Percentiles rank a stretch among this genome's conserved stretches.
phyloP scores from a whole-genome alignment of 2,113 vertebrate genomes.

The Cettia cetti region DNA sequence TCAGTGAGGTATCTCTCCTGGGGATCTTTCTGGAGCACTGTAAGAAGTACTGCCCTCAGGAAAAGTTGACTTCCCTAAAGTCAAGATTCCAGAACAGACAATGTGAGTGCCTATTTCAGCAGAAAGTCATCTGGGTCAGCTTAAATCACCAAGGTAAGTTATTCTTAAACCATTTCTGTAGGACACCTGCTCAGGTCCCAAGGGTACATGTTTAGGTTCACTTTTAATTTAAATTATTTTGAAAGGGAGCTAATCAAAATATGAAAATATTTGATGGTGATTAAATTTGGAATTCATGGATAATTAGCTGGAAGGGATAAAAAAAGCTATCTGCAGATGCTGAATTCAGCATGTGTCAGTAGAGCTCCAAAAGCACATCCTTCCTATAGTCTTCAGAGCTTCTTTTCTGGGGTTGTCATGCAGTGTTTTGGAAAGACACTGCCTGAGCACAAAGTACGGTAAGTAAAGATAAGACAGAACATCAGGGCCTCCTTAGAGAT shows the following conservation, averaged over 20 bases:
- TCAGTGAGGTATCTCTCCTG: not conserved
- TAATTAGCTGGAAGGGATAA: not conserved
- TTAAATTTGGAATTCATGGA: constrained; percentile 12
- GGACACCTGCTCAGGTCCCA: not conserved
- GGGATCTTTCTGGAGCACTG: not conserved
- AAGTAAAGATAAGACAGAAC: not conserved
- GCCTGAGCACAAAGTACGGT: not conserved
- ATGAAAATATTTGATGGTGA: constrained; percentile 21
- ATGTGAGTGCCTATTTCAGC: not conserved
- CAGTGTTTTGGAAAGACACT: not conserved
- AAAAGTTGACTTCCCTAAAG: not conserved
- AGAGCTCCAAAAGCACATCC: not conserved
- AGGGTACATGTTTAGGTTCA: not conserved
- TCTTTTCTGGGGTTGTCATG: not conserved
- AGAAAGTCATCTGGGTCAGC: not conserved
- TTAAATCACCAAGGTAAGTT: not conserved
- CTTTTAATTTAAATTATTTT: constrained; percentile 30
- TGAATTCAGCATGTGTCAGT: not conserved
- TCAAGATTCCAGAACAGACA: not conserved
- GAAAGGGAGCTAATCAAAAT: constrained; percentile 10
- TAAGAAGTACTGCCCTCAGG: not conserved
- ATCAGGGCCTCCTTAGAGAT: not conserved
- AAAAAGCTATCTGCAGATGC: not conserved
- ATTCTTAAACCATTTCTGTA: not conserved
- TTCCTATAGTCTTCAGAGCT: not conserved